Evolutionary conservation across 2,113 vertebrate species (phyloP), one percentile per base, ranked within the genome.

Genomic region (Calypte anna): DNA sequence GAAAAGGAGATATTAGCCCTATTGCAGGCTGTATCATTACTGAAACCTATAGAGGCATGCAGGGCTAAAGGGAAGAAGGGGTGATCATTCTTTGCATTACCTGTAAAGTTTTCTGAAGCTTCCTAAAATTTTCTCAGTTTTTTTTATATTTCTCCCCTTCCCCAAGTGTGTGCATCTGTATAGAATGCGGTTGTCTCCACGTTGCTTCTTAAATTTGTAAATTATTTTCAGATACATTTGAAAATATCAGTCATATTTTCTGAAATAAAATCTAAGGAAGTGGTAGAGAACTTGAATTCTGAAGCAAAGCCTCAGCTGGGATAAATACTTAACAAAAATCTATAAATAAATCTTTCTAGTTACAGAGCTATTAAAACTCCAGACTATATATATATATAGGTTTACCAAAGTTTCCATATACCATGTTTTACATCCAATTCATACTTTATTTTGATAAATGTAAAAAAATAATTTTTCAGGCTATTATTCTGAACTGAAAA

Each of bases 151-250:
- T 54, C 15, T 5, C 10, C 9, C 12, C 7, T 1, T 10, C 3
- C 7, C 8, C 4, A 4, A 7, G 3, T 46, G 3, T 20, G 7
- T 38, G 30, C 27, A 4, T 1, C 1, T 50, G 27, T 22, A 5
- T 27, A 40, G 40, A 40, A 40, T 40, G 40, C 12, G 40, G 40
- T 40, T 9, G 10, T 40, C 40, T 40, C 40, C 40, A 40, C 11
- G 12, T 40, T 40, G 40, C 11, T 40, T 77, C 33, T 58, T 54
- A 31, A 40, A 62, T 77, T 50, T 73, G 2, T 23, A 50, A 57
- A 31, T 73, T 54, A 2, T 51, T 85, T 80, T 74, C 18, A 59
- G n/a, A 82, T 38, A n/a, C 2, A 31, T 33, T 61, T 76, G 14
- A 40, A 78, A 88, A 58, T 24, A 54, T 38, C 46, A 38, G 20